Base-by-base conservation (phyloP, 2,888 invertebrate species). In the Leistus spinibarbis region DNA sequence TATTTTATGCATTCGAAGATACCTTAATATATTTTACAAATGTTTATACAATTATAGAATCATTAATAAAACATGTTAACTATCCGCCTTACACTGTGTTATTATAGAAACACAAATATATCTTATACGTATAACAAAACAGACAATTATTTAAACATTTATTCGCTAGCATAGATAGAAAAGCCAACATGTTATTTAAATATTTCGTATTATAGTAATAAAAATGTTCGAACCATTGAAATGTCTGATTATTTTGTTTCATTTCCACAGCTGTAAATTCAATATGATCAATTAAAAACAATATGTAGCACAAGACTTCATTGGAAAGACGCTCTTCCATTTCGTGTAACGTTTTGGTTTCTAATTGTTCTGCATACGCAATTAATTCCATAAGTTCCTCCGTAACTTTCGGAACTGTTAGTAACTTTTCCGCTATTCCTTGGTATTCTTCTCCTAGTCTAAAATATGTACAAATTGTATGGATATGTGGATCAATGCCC, bases 371-470 rank as follows among this genome's bases (percentile, higher is more conserved):
- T 60, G 93, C 92, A 85, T 93, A 97, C 0, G 89, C 90, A 77
- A 93, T 93, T 7, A 96, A 87, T 0, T 91, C 91, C 93, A 97
- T 95, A 65, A 98, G 85, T 78, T 95, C 93, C 0, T 93, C 92
- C 0, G 98, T 98, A 83, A 94, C 93, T 7, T 89, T 88, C 0
- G 98, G 98, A 0, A 92, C 89, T 0, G 92, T 92, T 54, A 96
- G 85, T 0, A 96, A 91, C 78, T 91, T 93, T 78, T 92, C 93
- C 0, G 94, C 90, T 77, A 97, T 96, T 16, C 84, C 84, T 79
- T 94, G 91, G 84, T 96, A 98, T 81, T 96, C 95, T 69, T 94
- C 93, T 76, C 92, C 94, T 72, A 97, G 89, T 64, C 95, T 95
- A 82, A 60, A 60, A 23, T 13, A 3, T 13, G 1, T 20, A 10